Percentiles rank a stretch among this genome's conserved stretches.
phyloP scores from a whole-genome alignment of 2,888 invertebrate genomes.

The Ochropacha duplaris region DNA sequence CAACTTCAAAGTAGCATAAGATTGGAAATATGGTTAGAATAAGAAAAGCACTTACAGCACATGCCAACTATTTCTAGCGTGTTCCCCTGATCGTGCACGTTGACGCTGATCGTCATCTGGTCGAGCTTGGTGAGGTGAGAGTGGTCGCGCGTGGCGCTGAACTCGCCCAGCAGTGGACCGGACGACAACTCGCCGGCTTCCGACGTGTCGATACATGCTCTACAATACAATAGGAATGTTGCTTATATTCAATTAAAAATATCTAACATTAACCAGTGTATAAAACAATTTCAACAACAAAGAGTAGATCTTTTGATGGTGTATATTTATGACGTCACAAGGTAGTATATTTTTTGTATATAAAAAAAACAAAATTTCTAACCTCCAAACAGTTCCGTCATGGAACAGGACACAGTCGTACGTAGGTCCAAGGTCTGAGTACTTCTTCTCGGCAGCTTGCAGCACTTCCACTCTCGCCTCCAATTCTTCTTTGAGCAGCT shows the following conservation, averaged over 20 bases:
- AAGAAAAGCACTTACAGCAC: constrained; percentile 89
- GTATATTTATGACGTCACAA: no score
- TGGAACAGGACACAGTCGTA: constrained; percentile 97
- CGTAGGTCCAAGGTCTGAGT: constrained; percentile 92
- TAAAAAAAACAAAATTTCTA: constrained; percentile 20
- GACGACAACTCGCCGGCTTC: constrained; percentile 91
- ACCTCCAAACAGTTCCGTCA: constrained; percentile 96
- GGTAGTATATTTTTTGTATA: no score
- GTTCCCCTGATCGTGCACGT: constrained; percentile 95
- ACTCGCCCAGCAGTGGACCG: constrained; percentile 91
- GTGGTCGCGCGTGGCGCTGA: constrained; percentile 90
- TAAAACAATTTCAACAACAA: no score
- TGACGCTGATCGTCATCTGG: constrained; percentile 93
- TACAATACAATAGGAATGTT: constrained; percentile 51
- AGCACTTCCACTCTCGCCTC: constrained; percentile 93
- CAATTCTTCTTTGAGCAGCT: constrained; percentile 93
- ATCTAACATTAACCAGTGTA: no score
- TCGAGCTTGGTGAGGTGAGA: constrained; percentile 89
- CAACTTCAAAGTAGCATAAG: no score
- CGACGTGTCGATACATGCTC: constrained; percentile 92
- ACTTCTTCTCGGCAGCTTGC: constrained; percentile 93
- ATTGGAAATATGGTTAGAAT: neutral
- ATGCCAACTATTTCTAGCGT: constrained; percentile 96
- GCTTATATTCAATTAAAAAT: no score
- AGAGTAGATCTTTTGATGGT: no score